Evolutionary conservation across 2,888 invertebrate genomes (phyloP).

Genomic region (Athalia circularis): DNA sequence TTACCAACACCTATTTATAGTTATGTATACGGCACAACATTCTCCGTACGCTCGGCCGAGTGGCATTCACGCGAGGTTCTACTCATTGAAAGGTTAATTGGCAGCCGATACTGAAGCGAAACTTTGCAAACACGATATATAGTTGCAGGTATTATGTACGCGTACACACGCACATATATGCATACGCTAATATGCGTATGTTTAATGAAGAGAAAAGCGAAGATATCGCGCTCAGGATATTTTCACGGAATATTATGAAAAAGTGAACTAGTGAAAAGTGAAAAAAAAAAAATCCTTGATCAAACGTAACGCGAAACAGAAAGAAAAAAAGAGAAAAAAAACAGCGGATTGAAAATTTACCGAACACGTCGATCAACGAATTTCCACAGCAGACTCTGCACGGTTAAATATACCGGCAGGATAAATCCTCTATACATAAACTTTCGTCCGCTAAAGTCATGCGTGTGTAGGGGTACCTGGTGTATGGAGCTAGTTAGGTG

Average conservation of each 20-base stretch:
- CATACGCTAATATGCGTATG: too few relatives aligned
- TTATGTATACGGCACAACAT: neutral
- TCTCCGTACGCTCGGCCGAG: neutral
- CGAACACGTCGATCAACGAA: too few relatives aligned
- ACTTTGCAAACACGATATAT: neutral
- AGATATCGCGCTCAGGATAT: too few relatives aligned
- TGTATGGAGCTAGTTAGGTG: neutral
- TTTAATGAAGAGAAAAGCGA: neutral
- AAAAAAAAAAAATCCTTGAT: neutral
- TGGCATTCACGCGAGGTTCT: constrained; percentile 33
- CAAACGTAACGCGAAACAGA: neutral
- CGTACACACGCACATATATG: neutral
- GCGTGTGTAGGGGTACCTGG: too few relatives aligned
- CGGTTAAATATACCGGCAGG: too few relatives aligned
- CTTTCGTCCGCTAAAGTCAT: too few relatives aligned
- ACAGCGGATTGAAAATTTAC: too few relatives aligned
- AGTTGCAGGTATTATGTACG: neutral
- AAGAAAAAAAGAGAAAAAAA: neutral
- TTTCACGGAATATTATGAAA: too few relatives aligned
- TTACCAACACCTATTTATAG: too few relatives aligned
- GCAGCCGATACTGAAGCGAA: neutral
- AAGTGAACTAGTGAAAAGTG: too few relatives aligned
- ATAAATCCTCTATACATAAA: too few relatives aligned
- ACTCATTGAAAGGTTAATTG: constrained; percentile 32
- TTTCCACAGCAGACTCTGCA: too few relatives aligned